Conservation (phyloP, 2,888 invertebrate species). For the Nephrotoma guestfalica region DNA sequence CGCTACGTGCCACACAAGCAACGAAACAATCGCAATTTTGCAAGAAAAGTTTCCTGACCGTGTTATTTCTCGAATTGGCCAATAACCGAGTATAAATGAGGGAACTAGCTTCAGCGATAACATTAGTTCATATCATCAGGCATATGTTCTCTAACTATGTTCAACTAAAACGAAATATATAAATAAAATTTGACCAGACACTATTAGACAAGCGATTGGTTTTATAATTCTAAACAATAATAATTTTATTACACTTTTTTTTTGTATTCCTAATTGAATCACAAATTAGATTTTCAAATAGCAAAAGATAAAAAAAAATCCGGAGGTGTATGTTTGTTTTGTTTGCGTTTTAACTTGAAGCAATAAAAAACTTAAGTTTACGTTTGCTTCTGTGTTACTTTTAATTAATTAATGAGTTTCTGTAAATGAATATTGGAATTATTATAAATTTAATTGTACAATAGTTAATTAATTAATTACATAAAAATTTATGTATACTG, state of each 20-base stretch:
- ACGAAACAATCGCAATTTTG: no score
- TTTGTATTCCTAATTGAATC: not conserved
- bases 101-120: no score
- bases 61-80: no score
- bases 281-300: not conserved
- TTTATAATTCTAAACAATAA: not conserved
- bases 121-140: no score
- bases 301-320: not conserved
- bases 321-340: not conserved
- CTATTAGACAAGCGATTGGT: not conserved
- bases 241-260: not conserved
- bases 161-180: no score
- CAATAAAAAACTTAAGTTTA: not conserved
- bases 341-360: not conserved
- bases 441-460: not conserved
- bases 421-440: not conserved
- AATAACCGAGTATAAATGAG: no score
- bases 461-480: not conserved
- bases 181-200: no score
- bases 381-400: not conserved
- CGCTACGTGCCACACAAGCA: no score
- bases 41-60: no score
- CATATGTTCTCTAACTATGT: no score
- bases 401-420: not conserved
- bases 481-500: not conserved